Conservation (phyloP, 2,888 invertebrate genomes). For the Pristionchus entomophagus region DNA sequence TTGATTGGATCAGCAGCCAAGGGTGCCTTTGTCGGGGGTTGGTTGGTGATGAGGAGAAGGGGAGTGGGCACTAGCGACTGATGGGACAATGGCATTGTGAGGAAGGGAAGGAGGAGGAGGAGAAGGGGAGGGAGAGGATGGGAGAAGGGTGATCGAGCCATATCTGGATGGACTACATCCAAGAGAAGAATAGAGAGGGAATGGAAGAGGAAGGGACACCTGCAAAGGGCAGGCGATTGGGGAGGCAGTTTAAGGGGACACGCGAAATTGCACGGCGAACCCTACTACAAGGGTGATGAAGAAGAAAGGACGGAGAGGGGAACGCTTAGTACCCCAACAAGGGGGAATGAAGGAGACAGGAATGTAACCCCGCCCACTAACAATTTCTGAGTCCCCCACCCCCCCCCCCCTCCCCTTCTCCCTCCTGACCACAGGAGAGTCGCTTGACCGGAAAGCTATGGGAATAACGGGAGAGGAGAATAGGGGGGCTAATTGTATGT, state of each 20-base stretch:
- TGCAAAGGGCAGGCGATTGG: background rate
- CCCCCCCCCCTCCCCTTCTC: no score
- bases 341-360: background rate
- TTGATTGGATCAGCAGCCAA: slow-evolving; percentile 16
- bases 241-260: background rate
- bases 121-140: background rate
- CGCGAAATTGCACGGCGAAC: background rate
- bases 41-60: background rate
- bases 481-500: slow-evolving; percentile 38
- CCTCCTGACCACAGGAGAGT: slow-evolving; percentile 22
- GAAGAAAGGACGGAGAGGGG: background rate
- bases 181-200: background rate
- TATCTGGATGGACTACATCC: background rate
- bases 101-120: background rate
- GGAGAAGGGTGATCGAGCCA: background rate
- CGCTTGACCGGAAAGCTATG: slow-evolving; percentile 40
- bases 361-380: background rate
- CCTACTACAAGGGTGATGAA: background rate
- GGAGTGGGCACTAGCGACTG: background rate
- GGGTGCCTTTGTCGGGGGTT: background rate
- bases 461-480: background rate
- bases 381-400: background rate
- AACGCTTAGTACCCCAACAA: background rate
- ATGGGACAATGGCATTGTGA: slow-evolving; percentile 31
- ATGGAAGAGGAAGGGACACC: background rate